Percentiles rank a stretch among this genome's conserved stretches.
phyloP scores from a whole-genome alignment of 2,888 invertebrate genomes.

The Andrena haemorrhoa region DNA sequence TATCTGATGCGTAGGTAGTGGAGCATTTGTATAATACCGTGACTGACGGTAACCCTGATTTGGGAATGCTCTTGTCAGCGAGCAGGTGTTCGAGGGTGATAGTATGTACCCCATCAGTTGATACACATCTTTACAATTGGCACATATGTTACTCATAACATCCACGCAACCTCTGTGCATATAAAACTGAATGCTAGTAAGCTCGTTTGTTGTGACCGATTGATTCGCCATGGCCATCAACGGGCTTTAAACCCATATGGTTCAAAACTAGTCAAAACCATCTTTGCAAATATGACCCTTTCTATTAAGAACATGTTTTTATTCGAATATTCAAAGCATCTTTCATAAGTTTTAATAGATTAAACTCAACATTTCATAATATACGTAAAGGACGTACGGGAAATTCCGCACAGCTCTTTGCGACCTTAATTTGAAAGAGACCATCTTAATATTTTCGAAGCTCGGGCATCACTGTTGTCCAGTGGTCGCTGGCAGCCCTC shows the following conservation, averaged over 20 bases:
- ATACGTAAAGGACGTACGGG: too few relatives aligned
- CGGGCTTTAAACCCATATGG: slow-evolving; percentile 61
- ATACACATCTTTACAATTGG: slow-evolving; percentile 68
- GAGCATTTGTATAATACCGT: slow-evolving; percentile 8
- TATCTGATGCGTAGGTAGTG: background rate
- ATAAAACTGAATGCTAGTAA: slow-evolving; percentile 46
- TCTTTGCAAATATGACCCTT: slow-evolving; percentile 22
- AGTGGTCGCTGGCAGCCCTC: too few relatives aligned
- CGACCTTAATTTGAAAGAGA: too few relatives aligned
- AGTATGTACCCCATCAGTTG: slow-evolving; percentile 60
- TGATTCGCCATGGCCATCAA: slow-evolving; percentile 72
- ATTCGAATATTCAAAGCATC: too few relatives aligned
- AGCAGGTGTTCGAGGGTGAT: slow-evolving; percentile 76
- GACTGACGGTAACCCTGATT: slow-evolving; percentile 40
- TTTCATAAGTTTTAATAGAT: too few relatives aligned
- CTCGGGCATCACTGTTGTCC: too few relatives aligned
- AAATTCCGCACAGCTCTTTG: too few relatives aligned
- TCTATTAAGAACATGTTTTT: background rate
- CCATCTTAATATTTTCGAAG: too few relatives aligned
- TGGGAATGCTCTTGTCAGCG: slow-evolving; percentile 59
- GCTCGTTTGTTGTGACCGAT: slow-evolving; percentile 74
- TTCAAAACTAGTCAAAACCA: slow-evolving; percentile 47
- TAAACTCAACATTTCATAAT: too few relatives aligned
- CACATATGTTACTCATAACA: slow-evolving; percentile 80
- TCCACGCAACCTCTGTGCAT: slow-evolving; percentile 75